Percentiles rank a stretch among this genome's conserved stretches.
These are phyloP conservation scores for Zalophus californianus DNA, from an alignment of 2,797 vertebrate species.

Conservation along the genomic window DNA sequence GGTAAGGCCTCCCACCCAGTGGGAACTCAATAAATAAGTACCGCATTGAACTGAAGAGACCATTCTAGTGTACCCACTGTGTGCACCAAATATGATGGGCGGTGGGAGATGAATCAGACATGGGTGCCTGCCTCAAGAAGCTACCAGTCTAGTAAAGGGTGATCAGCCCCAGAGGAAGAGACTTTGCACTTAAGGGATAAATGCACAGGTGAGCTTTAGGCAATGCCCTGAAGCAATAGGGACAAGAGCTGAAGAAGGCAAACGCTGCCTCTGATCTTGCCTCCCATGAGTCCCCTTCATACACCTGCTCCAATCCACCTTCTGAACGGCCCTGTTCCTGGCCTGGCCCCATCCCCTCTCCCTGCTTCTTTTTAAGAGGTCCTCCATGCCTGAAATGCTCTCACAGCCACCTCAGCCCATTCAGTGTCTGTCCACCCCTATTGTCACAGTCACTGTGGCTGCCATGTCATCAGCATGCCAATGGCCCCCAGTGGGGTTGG, in stretches of 20 bases:
- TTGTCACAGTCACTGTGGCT: not conserved
- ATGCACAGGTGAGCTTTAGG: not conserved
- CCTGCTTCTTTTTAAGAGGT: not conserved
- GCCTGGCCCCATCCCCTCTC: not conserved
- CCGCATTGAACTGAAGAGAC: not conserved
- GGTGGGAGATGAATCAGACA: not conserved
- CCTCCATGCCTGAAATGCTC: not conserved
- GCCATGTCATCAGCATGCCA: not conserved
- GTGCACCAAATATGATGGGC: too few species aligned
- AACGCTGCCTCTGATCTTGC: rapidly evolving
- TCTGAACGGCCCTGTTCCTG: rapidly evolving
- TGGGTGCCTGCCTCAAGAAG: not conserved
- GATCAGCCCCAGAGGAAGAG: not conserved
- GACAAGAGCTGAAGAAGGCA: not conserved
- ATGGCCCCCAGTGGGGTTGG: not conserved
- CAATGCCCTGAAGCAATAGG: not conserved
- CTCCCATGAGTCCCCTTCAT: rapidly evolving
- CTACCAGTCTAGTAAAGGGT: not conserved
- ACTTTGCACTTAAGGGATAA: not conserved
- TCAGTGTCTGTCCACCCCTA: not conserved
- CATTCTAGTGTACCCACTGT: not conserved
- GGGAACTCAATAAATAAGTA: not conserved
- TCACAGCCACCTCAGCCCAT: not conserved
- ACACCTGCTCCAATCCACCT: not conserved
- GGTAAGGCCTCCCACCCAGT: not conserved